Conservation (phyloP, 2,888 invertebrate genomes). For the Carterocephalus palaemon region DNA sequence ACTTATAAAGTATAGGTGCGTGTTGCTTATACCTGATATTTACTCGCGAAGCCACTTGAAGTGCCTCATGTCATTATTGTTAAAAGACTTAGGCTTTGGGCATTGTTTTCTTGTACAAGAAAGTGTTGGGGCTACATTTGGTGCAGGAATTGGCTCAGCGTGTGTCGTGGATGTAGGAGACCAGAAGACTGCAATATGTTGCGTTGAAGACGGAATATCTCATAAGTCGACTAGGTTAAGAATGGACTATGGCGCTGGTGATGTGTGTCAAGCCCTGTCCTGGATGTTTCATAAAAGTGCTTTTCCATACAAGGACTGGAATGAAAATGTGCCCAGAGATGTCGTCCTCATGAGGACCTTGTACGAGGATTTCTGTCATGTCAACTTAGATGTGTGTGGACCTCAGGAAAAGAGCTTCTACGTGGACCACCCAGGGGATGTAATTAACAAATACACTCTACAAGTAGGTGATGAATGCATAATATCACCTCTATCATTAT, state of each 20-base stretch:
- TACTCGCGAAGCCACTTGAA: slow-evolving; percentile 91
- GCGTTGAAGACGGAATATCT: slow-evolving; percentile 97
- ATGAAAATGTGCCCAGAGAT: slow-evolving; percentile 85
- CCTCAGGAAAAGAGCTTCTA: slow-evolving; percentile 90
- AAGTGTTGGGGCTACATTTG: slow-evolving; percentile 74
- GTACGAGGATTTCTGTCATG: slow-evolving; percentile 94
- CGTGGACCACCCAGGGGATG: slow-evolving; percentile 84
- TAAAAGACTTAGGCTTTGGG: slow-evolving; percentile 90
- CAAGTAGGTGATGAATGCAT: slow-evolving; percentile 95
- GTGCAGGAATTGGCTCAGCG: slow-evolving; percentile 82
- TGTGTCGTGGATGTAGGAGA: slow-evolving; percentile 98
- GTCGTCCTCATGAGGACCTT: slow-evolving; percentile 88
- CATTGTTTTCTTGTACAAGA: slow-evolving; percentile 91
- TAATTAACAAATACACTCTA: slow-evolving; percentile 85
- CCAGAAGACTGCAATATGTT: slow-evolving; percentile 96
- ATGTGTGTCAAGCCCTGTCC: slow-evolving; percentile 92
- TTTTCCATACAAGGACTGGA: slow-evolving; percentile 92
- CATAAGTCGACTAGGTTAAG: slow-evolving; percentile 90
- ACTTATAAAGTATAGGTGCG: slow-evolving; percentile 89
- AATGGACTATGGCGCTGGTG: slow-evolving; percentile 94
- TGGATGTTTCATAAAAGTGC: slow-evolving; percentile 94
- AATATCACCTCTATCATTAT: slow-evolving; percentile 92
- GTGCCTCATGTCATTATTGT: slow-evolving; percentile 88
- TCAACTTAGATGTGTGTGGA: slow-evolving; percentile 93
- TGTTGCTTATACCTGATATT: slow-evolving; percentile 93